These are phyloP conservation scores for Aphelinus certus DNA, from an alignment of 1,140 invertebrate genomes.

Conservation along the genomic window DNA sequence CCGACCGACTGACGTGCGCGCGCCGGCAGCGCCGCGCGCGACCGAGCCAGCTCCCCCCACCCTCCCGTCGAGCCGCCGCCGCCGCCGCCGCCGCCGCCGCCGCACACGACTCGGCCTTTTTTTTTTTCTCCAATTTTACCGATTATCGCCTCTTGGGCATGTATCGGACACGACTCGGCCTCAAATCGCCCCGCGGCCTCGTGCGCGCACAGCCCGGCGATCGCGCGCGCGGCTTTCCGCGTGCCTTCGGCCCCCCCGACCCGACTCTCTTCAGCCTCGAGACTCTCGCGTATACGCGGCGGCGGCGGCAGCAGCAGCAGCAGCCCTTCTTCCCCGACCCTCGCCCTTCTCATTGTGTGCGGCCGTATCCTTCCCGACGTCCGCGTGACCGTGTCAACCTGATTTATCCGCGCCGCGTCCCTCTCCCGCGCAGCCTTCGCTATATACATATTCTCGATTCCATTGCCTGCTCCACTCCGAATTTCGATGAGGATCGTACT, in stretches of 20 bases:
- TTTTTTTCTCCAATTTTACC: too few relatives aligned
- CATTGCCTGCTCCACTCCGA: too few relatives aligned
- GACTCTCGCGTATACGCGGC: not conserved
- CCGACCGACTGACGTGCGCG: conserved; percentile 10
- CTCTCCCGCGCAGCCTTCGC: not conserved
- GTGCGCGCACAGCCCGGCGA: conserved; percentile 30
- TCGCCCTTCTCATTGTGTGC: too few relatives aligned
- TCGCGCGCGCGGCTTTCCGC: conserved; percentile 43
- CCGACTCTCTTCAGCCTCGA: not conserved
- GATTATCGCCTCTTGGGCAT: too few relatives aligned
- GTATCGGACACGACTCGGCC: conserved; percentile 1
- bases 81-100: too few relatives aligned
- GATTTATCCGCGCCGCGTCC: not conserved
- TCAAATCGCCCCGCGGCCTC: conserved; percentile 37
- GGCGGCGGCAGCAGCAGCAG: not conserved
- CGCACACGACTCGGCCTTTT: conserved; percentile 16
- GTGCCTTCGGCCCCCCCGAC: conserved; percentile 36
- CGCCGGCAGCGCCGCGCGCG: not conserved
- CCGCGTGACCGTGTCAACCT: too few relatives aligned
- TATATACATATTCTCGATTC: too few relatives aligned
- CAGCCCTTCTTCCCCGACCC: too few relatives aligned
- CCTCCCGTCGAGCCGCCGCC: not conserved
- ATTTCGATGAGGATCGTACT: too few relatives aligned
- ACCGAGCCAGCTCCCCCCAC: not conserved
- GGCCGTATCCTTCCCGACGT: too few relatives aligned